Evolutionary conservation across 2,797 vertebrate species (phyloP).

Genomic region (Cossypha heuglini): DNA sequence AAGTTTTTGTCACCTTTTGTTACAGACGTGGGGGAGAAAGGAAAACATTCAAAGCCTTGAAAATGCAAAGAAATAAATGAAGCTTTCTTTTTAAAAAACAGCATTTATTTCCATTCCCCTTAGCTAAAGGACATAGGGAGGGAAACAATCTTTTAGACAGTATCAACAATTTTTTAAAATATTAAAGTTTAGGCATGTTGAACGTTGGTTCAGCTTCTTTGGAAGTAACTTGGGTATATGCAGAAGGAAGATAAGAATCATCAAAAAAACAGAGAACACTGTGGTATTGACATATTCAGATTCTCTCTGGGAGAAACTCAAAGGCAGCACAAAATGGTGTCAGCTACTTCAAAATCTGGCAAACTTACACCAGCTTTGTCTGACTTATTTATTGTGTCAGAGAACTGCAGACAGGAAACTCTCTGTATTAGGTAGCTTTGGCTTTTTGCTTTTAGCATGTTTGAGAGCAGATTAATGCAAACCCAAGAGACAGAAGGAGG

Average conservation of each 20-base stretch:
- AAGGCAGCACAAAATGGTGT: background rate
- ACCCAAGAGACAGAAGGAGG: background rate
- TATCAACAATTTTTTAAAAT: background rate
- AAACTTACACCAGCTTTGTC: background rate
- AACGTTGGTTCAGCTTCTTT: background rate
- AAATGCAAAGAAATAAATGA: background rate
- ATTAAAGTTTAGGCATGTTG: background rate
- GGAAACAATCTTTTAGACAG: background rate
- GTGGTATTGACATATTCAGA: background rate
- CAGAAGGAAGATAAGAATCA: background rate
- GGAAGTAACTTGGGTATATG: background rate
- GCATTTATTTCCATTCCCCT: background rate
- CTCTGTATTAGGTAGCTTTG: background rate
- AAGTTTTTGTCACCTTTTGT: background rate
- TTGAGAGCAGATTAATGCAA: background rate
- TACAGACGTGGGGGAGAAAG: accelerated
- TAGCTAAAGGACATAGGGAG: background rate
- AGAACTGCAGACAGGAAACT: background rate
- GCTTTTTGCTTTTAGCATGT: background rate
- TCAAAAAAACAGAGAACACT: background rate
- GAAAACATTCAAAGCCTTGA: background rate
- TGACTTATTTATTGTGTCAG: accelerated
- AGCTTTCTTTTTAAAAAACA: background rate
- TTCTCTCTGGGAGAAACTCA: background rate
- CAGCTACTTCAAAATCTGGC: background rate